Base-by-base conservation (phyloP, 1,140 invertebrate species). In the Cardiocondyla obscurior region DNA sequence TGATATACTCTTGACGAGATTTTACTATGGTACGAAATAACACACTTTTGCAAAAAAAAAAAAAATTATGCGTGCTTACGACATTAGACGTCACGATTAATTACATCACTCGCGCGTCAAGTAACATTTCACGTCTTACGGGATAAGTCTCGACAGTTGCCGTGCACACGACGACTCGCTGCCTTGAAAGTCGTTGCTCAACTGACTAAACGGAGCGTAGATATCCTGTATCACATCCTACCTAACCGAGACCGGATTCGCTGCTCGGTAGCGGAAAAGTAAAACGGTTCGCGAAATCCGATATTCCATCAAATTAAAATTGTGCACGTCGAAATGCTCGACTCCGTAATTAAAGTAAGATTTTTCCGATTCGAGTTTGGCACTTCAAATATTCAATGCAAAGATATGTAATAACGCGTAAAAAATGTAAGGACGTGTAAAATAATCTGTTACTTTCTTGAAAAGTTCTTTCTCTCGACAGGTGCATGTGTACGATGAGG, bases 151-250 rank as follows among this genome's bases (percentile, higher is more conserved):
- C 28, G 42, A 53, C 3, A 12, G 10, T 25, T 53, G 67, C 14
- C 64, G 44, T 42, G 14, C 25, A 25, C 62, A 55, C 28, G n/a
- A 49, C 65, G 57, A 46, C 85, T 39, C 33, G 16, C 79, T 39
- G 25, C 19, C 19, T 22, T 28, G 65, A 49, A 70, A 76, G 84
- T 51, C 55, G 30, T 14, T 57, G 57, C 67, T n/a, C 77, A 39
- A 86, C 84, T 86, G 85, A 6, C 51, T 42, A 64, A 86, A 74
- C 69, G 64, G 60, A 70, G 64, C 60, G 25, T 70, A 42, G 22
- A 36, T 22, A 49, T 70, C 25, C 44, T 39, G 19, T 51, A 19
- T 57, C 53, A 19, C 30, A 19, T 82, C 36, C 58, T 25, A 12
- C 22, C 65, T 55, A 84, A n/a, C 22, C 19, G 19, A 55, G 39